Base-by-base conservation (phyloP, 2,113 vertebrate genomes). In the Panthera leo region DNA sequence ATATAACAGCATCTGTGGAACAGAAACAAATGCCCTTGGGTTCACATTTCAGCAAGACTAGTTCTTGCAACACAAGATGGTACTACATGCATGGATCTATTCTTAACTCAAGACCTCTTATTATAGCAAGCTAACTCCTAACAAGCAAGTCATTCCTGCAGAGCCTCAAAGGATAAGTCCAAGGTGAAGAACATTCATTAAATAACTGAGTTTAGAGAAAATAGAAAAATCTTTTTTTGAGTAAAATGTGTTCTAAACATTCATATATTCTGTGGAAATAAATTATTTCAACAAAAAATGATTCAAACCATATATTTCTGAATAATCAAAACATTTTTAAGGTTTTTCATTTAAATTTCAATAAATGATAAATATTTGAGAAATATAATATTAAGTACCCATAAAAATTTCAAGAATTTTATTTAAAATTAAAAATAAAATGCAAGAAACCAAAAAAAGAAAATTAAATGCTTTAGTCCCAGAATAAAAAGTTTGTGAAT, bases 291-390 rank as follows among this genome's bases (percentile, higher is more conserved):
- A 79, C 4, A 10, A 36, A 21, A 95, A 89, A 83, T 55, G 2
- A 75, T 63, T 58, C 4, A 36, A 95, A 84, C 25, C 7, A 89
- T 16, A 16, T 65, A 90, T 88, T 82, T 96, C 51, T 76, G 34
- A 90, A 25, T 48, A 88, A 65, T 82, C 42, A 95, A 71, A 63
- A 61, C 7, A 27, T 70, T 48, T 85, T 27, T 93, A 13, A 27
- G 25, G 25, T 48, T 86, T 96, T 58, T 88, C 34, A 84, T 71
- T 39, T 53, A 78, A 87, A 87, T 68, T 90, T 75, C 51, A 78
- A 90, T 18, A 87, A 85, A 45, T 63, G 61, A 71, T 58, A 93
- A 84, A 75, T 90, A 94, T 51, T 97, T 91, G 51, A 88, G 63
- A 71, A 53, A 73, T 42, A 63, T 78, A 67, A 92, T 80, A 51